Percentiles rank a stretch among this genome's conserved stretches.
Evolutionary conservation across 2,888 invertebrate species (phyloP).

Genomic region (Exocentrus adspersus): DNA sequence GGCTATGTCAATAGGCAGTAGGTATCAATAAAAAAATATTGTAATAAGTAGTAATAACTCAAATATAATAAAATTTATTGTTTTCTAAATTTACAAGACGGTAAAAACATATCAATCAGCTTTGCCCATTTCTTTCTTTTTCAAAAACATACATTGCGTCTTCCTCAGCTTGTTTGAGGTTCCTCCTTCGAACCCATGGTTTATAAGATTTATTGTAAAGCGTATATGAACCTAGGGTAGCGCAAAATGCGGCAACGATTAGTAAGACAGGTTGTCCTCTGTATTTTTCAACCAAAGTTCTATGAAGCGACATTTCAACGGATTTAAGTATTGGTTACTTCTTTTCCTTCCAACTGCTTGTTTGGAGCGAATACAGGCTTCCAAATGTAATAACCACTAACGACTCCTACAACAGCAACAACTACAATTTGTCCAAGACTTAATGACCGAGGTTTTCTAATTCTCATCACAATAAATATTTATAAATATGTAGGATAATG

Average conservation of each 20-base stretch:
- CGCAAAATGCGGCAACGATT: conserved; percentile 43
- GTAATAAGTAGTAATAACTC: too few species aligned
- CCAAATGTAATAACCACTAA: conserved; percentile 62
- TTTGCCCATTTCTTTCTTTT: conserved; percentile 31
- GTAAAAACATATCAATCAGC: too few species aligned
- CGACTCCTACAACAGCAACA: conserved; percentile 54
- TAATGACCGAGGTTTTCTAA: conserved; percentile 55
- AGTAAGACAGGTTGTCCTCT: conserved; percentile 49
- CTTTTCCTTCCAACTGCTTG: not conserved
- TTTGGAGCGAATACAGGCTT: conserved; percentile 54
- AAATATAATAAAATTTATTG: too few species aligned
- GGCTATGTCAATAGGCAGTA: too few species aligned
- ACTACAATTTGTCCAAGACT: conserved; percentile 55
- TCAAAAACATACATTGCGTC: conserved; percentile 40
- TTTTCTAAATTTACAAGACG: too few species aligned
- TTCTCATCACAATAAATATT: conserved; percentile 46
- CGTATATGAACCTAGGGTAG: conserved; percentile 37
- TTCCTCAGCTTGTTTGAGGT: conserved; percentile 27
- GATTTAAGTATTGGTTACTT: not conserved
- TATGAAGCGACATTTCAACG: conserved; percentile 31
- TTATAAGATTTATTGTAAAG: conserved; percentile 41
- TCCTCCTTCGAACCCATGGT: conserved; percentile 45
- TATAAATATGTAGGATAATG: too few species aligned
- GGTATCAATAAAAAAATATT: too few species aligned
- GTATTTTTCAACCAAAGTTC: conserved; percentile 35